These are phyloP conservation scores for Drosophila robusta DNA, from an alignment of 2,888 invertebrate species.

Conservation along the genomic window DNA sequence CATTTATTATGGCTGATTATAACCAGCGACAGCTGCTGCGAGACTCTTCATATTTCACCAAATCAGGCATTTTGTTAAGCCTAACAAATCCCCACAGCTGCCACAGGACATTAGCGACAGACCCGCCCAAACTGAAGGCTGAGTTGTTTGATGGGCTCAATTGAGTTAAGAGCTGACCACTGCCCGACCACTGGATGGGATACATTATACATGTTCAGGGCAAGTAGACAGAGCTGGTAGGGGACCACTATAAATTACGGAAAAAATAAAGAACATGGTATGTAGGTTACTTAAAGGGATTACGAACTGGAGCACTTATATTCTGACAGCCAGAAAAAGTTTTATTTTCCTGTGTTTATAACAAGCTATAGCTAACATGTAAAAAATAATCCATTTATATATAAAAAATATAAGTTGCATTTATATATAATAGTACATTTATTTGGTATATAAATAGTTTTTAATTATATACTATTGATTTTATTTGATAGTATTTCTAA, in stretches of 20 bases:
- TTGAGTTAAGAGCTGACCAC: slow-evolving; percentile 1
- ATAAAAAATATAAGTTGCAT: too few species aligned
- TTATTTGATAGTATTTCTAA: too few species aligned
- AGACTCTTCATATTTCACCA: slow-evolving; percentile 52
- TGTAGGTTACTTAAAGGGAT: not conserved
- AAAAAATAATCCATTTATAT: too few species aligned
- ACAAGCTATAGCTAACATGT: not conserved
- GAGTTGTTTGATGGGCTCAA: slow-evolving; percentile 1
- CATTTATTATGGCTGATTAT: slow-evolving; percentile 49
- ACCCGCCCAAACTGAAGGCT: not conserved
- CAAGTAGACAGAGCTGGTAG: too few species aligned
- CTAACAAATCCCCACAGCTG: slow-evolving; percentile 64
- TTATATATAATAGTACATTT: too few species aligned
- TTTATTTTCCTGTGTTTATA: not conserved
- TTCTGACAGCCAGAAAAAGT: not conserved
- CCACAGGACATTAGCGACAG: slow-evolving; percentile 31
- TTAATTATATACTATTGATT: too few species aligned
- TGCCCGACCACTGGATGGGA: slow-evolving; percentile 34
- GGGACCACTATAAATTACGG: not conserved
- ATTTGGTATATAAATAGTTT: too few species aligned
- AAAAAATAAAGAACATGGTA: not conserved
- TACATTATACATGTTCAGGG: not conserved
- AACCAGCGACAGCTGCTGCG: slow-evolving; percentile 50
- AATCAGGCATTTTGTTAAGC: slow-evolving; percentile 59
- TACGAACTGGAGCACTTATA: not conserved